phyloP scores from a whole-genome alignment of 2,113 vertebrate genomes.

The Xenopus tropicalis region UCB_Xtro_10.0 CM004444.2:146978001-146978500 shows the following conservation, averaged over 20 bases:
- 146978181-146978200: conserved; percentile 67
- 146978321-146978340: conserved; percentile 95
- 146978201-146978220: conserved; percentile 82
- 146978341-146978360: conserved; percentile 87
- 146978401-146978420: conserved; percentile 80
- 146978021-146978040: conserved; percentile 73
- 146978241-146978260: conserved; percentile 83
- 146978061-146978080: conserved; percentile 88
- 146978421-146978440: conserved; percentile 69
- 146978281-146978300: conserved; percentile 87
- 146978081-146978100: conserved; percentile 86
- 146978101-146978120: conserved; percentile 80
- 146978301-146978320: conserved; percentile 92
- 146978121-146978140: conserved; percentile 88
- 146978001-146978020: conserved; percentile 78
- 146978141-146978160: conserved; percentile 84
- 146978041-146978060: conserved; percentile 94
- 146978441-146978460: conserved; percentile 54
- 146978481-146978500: conserved; percentile 84
- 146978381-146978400: conserved; percentile 75
- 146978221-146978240: conserved; percentile 88
- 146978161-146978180: conserved; percentile 91
- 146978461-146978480: conserved; percentile 65
- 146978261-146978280: conserved; percentile 62
- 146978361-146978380: conserved; percentile 85